phyloP scores from a whole-genome alignment of 2,113 vertebrate species.

The Galbula dea region DNA sequence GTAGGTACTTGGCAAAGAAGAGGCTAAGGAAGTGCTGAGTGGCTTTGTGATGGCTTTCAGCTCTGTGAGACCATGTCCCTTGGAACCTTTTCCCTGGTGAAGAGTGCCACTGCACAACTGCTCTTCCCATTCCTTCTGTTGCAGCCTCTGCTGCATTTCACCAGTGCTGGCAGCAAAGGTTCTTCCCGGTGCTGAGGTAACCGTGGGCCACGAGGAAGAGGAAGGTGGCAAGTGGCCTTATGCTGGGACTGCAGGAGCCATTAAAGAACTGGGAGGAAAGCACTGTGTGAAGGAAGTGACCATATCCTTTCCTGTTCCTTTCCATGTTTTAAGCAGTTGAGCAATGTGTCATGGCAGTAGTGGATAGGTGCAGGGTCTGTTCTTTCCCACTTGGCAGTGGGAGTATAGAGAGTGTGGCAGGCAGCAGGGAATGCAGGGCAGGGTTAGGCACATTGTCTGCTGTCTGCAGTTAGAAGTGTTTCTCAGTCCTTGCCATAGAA shows the following conservation, averaged over 20 bases:
- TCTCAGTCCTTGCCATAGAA: not conserved
- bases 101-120: not conserved
- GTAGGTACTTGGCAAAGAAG: not conserved
- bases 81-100: not conserved
- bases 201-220: slow-evolving; percentile 85
- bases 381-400: not conserved
- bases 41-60: not conserved
- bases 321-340: not conserved
- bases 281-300: slow-evolving; percentile 82
- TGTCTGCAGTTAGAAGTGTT: not conserved
- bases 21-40: not conserved
- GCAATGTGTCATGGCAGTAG: not conserved
- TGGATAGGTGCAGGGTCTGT: not conserved
- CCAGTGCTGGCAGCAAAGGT: slow-evolving; percentile 85
- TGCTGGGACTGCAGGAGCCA: slow-evolving; percentile 78
- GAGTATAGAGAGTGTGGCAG: not conserved
- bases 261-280: slow-evolving; percentile 82
- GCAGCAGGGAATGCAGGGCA: no score
- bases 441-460: not conserved
- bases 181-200: slow-evolving; percentile 81
- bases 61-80: not conserved
- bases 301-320: slow-evolving; percentile 79
- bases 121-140: not conserved
- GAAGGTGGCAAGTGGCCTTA: slow-evolving; percentile 86
- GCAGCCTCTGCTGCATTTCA: slow-evolving; percentile 84